A percentile compares a stretch with the other conserved stretches of the same genome.
Evolutionary conservation across 2,888 invertebrate genomes (phyloP).

Genomic region (Scelioninae gen. 2): DNA sequence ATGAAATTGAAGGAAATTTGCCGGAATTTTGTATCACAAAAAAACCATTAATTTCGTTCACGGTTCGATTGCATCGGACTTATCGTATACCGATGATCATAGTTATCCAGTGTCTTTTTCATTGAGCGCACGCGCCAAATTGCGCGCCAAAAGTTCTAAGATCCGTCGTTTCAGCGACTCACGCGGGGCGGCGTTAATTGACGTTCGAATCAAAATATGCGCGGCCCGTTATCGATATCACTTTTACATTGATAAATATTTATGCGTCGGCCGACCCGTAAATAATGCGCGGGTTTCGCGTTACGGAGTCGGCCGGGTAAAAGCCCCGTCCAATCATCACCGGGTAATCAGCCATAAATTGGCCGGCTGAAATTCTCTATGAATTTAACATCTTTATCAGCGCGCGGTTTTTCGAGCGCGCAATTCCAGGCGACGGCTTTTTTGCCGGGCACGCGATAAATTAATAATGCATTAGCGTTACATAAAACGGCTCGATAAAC

Average conservation of each 20-base stretch:
- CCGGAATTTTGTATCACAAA: no score
- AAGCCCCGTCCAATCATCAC: conserved; percentile 24
- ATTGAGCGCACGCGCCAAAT: no score
- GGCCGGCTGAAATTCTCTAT: conserved; percentile 6
- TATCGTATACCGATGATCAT: no score
- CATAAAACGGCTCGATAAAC: conserved; percentile 48
- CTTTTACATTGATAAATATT: conserved; percentile 10
- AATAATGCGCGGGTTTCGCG: background rate
- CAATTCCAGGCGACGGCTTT: conserved; percentile 9
- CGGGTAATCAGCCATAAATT: conserved; percentile 25
- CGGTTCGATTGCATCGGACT: no score
- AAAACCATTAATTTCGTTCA: no score
- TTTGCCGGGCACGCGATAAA: conserved; percentile 32
- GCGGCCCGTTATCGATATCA: conserved; percentile 3
- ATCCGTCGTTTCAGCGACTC: no score
- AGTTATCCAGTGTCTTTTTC: no score
- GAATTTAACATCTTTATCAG: conserved; percentile 47
- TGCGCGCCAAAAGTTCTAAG: no score
- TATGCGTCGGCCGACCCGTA: conserved; percentile 2
- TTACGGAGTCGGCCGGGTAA: conserved; percentile 14
- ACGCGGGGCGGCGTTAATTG: conserved; percentile 5
- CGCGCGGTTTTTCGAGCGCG: conserved; percentile 1
- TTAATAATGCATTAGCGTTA: conserved; percentile 55
- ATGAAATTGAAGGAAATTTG: no score
- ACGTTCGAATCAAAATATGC: conserved; percentile 3